Base-by-base conservation (phyloP, 2,113 vertebrate species). In the Oxyruncus cristatus region DNA sequence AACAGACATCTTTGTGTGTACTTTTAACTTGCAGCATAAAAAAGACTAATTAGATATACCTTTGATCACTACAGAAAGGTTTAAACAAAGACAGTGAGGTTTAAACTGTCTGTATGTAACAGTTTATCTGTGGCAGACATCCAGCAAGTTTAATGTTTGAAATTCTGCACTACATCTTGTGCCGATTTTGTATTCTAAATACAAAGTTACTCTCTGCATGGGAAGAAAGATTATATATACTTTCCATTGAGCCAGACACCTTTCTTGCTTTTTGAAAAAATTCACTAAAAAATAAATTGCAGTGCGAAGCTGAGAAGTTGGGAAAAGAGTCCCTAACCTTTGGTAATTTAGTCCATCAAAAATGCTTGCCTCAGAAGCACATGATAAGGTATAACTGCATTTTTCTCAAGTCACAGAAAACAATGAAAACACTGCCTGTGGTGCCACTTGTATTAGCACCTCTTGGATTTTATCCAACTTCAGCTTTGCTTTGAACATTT, bases 81-180 rank as follows among this genome's bases (percentile, higher is more conserved):
- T 92, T 95, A 89, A 88, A 91, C 86, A 85, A 81, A 90, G 83
- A 77, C 42, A 81, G 46, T 0, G 2, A 81, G 84, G 33, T 95
- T 95, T 95, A 87, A 91, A 72, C 76, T 21, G 4, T 66, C 63
- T 80, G 4, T 50, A 46, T 85, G 53, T 89, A 92, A 90, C 26
- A 50, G 61, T 95, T 91, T 85, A 84, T 86, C 88, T 93, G 71
- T 9, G 35, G 46, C 86, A 95, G 92, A 55, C 88, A 83, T 92
- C 95, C 5, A 62, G 85, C 52, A 96, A 97, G 91, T 93, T 96
- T 85, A 68, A 11, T 10, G 41, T 35, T 96, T 97, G 95, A 96
- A 97, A 96, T 97, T 96, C 96, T 96, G 86, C 39, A 52, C 78
- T 96, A 91, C 94, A 88, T 95, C 94, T 96, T 77, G 66, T 93